These are phyloP conservation scores for Troides aeacus DNA, from an alignment of 2,888 invertebrate genomes.

Conservation along the genomic window DNA sequence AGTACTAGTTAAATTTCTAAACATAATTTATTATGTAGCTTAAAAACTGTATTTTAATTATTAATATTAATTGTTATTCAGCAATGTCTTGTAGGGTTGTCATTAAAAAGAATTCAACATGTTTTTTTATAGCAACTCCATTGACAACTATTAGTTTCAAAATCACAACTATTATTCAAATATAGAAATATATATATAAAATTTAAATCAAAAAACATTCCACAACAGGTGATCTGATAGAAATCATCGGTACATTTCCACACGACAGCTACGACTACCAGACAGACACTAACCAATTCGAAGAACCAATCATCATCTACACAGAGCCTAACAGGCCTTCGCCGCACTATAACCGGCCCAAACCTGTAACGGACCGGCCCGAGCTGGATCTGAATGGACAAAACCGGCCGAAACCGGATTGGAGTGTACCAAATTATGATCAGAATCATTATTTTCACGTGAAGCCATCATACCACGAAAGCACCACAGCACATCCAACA, in stretches of 20 bases:
- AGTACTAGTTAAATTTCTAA: too few relatives aligned
- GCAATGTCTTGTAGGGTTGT: too few relatives aligned
- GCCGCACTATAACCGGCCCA: constrained; percentile 54
- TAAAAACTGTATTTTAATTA: too few relatives aligned
- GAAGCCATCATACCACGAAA: constrained; percentile 75
- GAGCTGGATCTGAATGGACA: constrained; percentile 42
- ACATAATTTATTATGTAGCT: too few relatives aligned
- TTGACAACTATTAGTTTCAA: too few relatives aligned
- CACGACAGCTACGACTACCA: constrained; percentile 72
- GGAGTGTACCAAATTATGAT: constrained; percentile 48
- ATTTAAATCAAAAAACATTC: constrained; percentile 38
- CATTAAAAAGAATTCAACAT: too few relatives aligned
- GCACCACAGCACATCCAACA: constrained; percentile 49
- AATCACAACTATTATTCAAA: background rate
- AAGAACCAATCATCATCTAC: constrained; percentile 74
- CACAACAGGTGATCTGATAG: constrained; percentile 75
- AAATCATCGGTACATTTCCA: constrained; percentile 75
- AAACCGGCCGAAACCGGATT: constrained; percentile 51
- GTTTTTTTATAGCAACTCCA: too few relatives aligned
- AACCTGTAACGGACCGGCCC: constrained; percentile 43
- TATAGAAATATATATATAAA: background rate
- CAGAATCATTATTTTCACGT: constrained; percentile 67
- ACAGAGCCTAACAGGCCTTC: constrained; percentile 64
- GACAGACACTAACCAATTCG: constrained; percentile 69
- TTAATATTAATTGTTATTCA: too few relatives aligned